Base-by-base conservation (phyloP, 2,113 vertebrate genomes). In the Halichoerus grypus region DNA sequence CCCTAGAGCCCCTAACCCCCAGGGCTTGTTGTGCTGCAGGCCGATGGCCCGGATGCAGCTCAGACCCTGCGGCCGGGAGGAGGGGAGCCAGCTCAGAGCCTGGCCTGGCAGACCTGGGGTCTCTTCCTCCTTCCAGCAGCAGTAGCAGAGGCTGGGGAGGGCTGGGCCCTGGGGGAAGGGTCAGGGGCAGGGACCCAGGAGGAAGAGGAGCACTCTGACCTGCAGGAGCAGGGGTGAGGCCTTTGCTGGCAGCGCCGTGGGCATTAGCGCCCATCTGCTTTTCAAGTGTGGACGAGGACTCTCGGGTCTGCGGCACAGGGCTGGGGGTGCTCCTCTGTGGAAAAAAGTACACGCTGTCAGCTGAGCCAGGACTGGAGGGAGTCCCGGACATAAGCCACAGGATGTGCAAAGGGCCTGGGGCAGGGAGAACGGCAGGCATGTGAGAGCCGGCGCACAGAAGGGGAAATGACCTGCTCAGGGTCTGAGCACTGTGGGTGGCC, bases 321-420 rank as follows among this genome's bases (percentile, higher is more conserved):
- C 99, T 99, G 7, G 99, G 99, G 82, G 99, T 99, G 98, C 98
- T 99, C 98, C 99, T 99, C 99, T 99, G 98, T 19, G 96, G 98
- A 85, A 69, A 84, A 97, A 67, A 95, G 49, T 0, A 24, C 24
- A 28, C 63, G 5, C 18, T 21, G 49, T 86, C n/a, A 67, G 51
- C 65, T 14, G 55, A 39, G 63, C 53, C 13, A 11, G 4, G 39
- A 53, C 65, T 12, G 22, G 71, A 22, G 22, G 9, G 42, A 14
- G 57, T 9, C 28, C 2, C 3, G 3, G 31, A 21, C 59, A 65
- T 10, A 13, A 9, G 9, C 18, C 46, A 49, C 15, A 42, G 46
- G 42, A n/a, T 0, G 0, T 28, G 21, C 80, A 14, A 14, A 16
- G 12, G 49, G 28, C 36, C 49, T 0, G 16, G 49, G 55, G 28